phyloP scores from a whole-genome alignment of 2,888 invertebrate genomes.

The Drosophila koepferae region DNA sequence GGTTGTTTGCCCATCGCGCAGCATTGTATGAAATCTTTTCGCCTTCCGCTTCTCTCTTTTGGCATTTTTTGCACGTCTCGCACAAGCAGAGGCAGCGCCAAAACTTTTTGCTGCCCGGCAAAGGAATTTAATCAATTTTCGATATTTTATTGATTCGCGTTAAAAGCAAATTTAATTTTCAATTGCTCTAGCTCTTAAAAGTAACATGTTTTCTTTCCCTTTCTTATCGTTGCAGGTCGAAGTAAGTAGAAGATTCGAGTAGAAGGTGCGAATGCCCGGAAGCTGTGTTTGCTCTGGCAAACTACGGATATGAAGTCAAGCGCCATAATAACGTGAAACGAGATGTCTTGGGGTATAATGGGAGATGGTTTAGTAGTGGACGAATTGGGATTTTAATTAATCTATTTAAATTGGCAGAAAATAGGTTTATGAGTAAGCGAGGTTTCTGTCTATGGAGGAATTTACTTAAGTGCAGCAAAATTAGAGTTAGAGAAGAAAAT shows the following conservation, averaged over 20 bases:
- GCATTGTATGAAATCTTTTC: background rate
- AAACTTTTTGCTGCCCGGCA: conserved; percentile 52
- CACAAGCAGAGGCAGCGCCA: conserved; percentile 4
- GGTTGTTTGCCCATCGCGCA: conserved; percentile 55
- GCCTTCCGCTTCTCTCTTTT: background rate
- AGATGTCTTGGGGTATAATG: background rate
- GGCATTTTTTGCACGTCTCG: conserved; percentile 72
- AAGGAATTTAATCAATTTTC: conserved; percentile 83
- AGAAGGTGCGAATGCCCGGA: background rate
- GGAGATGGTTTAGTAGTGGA: background rate
- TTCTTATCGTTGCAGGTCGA: conserved; percentile 84
- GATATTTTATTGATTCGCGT: conserved; percentile 82
- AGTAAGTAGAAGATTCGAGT: conserved; percentile 81
- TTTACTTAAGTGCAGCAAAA: background rate
- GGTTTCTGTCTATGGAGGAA: background rate
- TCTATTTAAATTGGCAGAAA: background rate
- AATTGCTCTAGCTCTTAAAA: conserved; percentile 31
- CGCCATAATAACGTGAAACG: background rate
- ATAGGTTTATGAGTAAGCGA: background rate
- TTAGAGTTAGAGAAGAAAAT: background rate
- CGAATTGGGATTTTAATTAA: too few relatives aligned
- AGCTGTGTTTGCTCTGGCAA: background rate
- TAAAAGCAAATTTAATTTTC: conserved; percentile 78
- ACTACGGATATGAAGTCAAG: background rate
- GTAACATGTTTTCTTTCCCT: conserved; percentile 25